Conservation (phyloP, 92 coral and sea anemone species). For the Montipora capitata region DNA sequence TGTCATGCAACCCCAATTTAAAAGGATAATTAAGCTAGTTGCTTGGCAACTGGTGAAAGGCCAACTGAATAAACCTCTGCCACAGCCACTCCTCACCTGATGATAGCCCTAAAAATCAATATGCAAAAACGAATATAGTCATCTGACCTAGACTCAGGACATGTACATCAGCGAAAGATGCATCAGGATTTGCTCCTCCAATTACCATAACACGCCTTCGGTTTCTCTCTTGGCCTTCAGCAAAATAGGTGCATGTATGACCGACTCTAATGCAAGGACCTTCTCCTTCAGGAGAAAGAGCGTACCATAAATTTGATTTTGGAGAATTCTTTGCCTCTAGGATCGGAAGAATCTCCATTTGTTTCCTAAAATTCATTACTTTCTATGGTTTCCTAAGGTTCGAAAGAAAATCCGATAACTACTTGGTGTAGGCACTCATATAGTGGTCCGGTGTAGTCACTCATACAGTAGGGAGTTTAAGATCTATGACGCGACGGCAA, state of each 20-base stretch:
- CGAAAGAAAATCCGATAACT: too few relatives aligned
- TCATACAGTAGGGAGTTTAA: too few relatives aligned
- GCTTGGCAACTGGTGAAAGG: too few relatives aligned
- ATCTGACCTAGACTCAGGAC: conserved; percentile 84
- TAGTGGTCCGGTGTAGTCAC: too few relatives aligned
- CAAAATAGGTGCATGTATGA: conserved; percentile 81
- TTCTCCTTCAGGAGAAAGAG: conserved; percentile 94
- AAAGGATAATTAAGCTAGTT: too few relatives aligned
- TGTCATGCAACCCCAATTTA: too few relatives aligned
- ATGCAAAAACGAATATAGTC: too few relatives aligned
- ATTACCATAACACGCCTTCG: conserved; percentile 72
- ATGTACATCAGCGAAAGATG: conserved; percentile 90
- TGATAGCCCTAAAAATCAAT: too few relatives aligned
- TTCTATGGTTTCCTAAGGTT: neutral
- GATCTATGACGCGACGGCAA: too few relatives aligned
- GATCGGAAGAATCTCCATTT: conserved; percentile 95
- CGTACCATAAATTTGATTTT: conserved; percentile 93
- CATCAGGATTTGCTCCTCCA: conserved; percentile 99
- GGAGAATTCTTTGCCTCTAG: conserved; percentile 82
- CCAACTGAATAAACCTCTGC: too few relatives aligned
- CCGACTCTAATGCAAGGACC: conserved; percentile 95
- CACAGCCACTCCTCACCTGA: too few relatives aligned
- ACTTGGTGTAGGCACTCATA: too few relatives aligned
- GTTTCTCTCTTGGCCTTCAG: conserved; percentile 1
- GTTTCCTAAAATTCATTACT: neutral